Evolutionary conservation across 1,140 invertebrate species (phyloP).

Genomic region (Plodia interpunctella): DNA sequence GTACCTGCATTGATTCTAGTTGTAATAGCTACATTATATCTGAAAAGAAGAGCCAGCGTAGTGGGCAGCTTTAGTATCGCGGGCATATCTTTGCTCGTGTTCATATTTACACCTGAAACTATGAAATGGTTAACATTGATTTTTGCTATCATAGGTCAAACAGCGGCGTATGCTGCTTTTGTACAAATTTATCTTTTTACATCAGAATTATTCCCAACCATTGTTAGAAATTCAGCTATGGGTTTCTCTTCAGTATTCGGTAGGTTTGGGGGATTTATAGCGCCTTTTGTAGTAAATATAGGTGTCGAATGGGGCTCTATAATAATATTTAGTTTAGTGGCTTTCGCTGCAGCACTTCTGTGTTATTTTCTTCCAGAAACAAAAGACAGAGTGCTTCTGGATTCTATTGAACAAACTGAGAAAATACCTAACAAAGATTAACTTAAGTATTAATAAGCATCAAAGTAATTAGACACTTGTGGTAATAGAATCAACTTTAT

Average conservation of each 20-base stretch:
- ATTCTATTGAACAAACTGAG: constrained; percentile 53
- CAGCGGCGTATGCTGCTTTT: constrained; percentile 79
- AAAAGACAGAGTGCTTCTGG: constrained; percentile 45
- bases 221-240: constrained; percentile 81
- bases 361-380: constrained; percentile 60
- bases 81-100: constrained; percentile 42
- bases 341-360: constrained; percentile 42
- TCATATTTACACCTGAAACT: constrained; percentile 42
- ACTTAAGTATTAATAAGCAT: too few species aligned
- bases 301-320: constrained; percentile 59
- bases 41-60: constrained; percentile 76
- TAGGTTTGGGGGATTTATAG: constrained; percentile 81
- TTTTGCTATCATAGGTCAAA: constrained; percentile 80
- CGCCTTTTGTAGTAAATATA: constrained; percentile 80
- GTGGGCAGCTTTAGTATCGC: constrained; percentile 41
- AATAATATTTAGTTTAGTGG: constrained; percentile 46
- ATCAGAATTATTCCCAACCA: constrained; percentile 83
- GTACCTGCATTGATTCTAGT: constrained; percentile 81
- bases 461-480: not conserved
- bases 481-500: constrained; percentile 13
- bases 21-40: constrained; percentile 78
- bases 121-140: constrained; percentile 26
- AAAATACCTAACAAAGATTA: not conserved
- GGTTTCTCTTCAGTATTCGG: constrained; percentile 80
- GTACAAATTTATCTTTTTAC: constrained; percentile 80